Evolutionary conservation across 2,113 vertebrate genomes (phyloP).

Genomic region (Amblyopsis rosae): DNA sequence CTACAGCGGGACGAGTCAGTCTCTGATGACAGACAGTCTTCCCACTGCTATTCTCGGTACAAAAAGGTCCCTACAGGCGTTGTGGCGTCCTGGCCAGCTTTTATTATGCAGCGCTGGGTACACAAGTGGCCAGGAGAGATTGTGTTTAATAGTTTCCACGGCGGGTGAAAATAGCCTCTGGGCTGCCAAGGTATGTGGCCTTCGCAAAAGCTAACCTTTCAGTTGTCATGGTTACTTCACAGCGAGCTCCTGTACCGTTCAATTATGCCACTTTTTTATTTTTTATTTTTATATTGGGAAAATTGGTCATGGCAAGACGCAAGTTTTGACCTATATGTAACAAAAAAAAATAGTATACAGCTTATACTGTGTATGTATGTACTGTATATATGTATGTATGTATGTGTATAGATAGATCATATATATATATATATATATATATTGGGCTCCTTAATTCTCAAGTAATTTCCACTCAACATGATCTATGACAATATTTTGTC

Average conservation of each 20-base stretch:
- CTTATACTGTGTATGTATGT: background rate
- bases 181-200: conserved; percentile 48
- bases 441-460: background rate
- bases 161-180: conserved; percentile 49
- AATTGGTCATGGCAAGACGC: conserved; percentile 18
- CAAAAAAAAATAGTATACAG: conserved; percentile 8
- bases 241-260: conserved; percentile 35
- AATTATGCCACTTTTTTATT: conserved; percentile 58
- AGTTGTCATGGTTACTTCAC: conserved; percentile 57
- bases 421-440: background rate
- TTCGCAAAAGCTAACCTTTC: conserved; percentile 53
- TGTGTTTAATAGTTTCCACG: conserved; percentile 56
- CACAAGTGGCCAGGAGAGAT: conserved; percentile 35
- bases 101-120: conserved; percentile 39
- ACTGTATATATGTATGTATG: background rate
- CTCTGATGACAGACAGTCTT: background rate
- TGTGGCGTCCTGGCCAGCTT: conserved; percentile 22
- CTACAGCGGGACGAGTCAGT: conserved; percentile 14
- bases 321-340: conserved; percentile 38
- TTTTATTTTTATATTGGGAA: conserved; percentile 9
- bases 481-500: too few species aligned
- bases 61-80: background rate
- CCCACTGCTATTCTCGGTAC: conserved; percentile 13
- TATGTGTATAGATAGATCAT: background rate
- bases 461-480: too few species aligned